Evolutionary conservation across 1,140 invertebrate species (phyloP), one percentile per base, ranked within the genome.

Genomic region (Pseudomyrmex cubaensis): DNA sequence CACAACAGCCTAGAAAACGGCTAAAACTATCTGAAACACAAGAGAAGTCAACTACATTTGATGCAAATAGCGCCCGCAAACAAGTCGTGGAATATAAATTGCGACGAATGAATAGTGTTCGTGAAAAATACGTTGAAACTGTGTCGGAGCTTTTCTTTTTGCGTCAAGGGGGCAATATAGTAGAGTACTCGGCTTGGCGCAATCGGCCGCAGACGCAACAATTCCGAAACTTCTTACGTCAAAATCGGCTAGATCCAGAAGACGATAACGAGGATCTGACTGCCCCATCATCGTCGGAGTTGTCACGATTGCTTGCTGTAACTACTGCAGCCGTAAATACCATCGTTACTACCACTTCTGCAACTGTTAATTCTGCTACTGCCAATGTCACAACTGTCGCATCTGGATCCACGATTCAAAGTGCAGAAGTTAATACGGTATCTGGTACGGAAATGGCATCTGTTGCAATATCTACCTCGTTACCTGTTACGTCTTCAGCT

Each of bases 121-220:
- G 95, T 74, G 95, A 95, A 35, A 95, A 94, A 91, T 98, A 98
- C 93, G 96, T 96, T 87, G 98, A 98, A 91, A 96, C 97, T 93
- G 95, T 97, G 85, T 96, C 97, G 66, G 98, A 98, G 94, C 94
- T 97, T 70, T 98, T 97, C 95, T 98, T 97, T 93, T 95, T 98
- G 59, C 97, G 98, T 94, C 96, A 95, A 89, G 97, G 97, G 83
- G 97, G 97, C 54, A 98, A 98, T 93, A 96, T 98, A 94, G 97
- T 98, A 95, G 98, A 98, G 92, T 98, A 97, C 93, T 95, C 96
- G 88, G 93, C 95, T 50, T 98, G 97, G 97, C 96, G 96, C 83
- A 98, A 98, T 93, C 95, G 96, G 90, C 96, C 97, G 72, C 95
- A 96, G 59, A 96, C 96, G 35, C 95, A 96, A 56, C 96, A 97